Conservation (phyloP, 2,888 invertebrate genomes). For the Leptothorax acervorum region DNA sequence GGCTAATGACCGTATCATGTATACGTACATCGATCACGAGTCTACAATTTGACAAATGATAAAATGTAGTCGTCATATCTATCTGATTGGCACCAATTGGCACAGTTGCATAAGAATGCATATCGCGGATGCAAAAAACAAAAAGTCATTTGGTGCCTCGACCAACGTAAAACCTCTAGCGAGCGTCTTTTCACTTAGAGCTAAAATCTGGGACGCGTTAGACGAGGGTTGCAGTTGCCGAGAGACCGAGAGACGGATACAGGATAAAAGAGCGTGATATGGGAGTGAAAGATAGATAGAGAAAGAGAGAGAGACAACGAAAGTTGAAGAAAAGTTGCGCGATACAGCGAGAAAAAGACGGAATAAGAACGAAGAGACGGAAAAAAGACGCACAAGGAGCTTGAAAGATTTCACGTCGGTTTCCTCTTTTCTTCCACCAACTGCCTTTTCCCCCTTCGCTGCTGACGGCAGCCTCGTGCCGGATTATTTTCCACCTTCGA, state of each 20-base stretch:
- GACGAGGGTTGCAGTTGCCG: constrained; percentile 47
- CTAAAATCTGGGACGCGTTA: constrained; percentile 67
- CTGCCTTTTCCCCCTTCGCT: constrained; percentile 16
- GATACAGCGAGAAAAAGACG: constrained; percentile 32
- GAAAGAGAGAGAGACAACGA: constrained; percentile 22
- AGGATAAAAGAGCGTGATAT: constrained; percentile 26
- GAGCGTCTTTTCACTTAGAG: constrained; percentile 65
- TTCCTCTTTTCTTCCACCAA: constrained; percentile 59
- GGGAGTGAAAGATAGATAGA: constrained; percentile 4
- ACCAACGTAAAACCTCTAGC: constrained; percentile 60
- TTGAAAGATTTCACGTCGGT: constrained; percentile 71
- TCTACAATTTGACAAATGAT: not conserved
- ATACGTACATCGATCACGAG: not conserved
- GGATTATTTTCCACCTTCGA: constrained; percentile 58
- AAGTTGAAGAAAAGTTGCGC: constrained; percentile 27
- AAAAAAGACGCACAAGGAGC: constrained; percentile 64
- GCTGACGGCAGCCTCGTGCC: constrained; percentile 30
- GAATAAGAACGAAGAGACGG: constrained; percentile 39
- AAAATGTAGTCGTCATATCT: not conserved
- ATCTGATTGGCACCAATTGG: constrained; percentile 11
- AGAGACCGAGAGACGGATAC: constrained; percentile 25
- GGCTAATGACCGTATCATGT: not conserved
- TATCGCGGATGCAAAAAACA: constrained; percentile 48
- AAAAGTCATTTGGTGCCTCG: constrained; percentile 60
- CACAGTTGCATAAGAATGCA: constrained; percentile 37